phyloP scores from a whole-genome alignment of 2,888 invertebrate species.

The Mimachlamys varia region DNA sequence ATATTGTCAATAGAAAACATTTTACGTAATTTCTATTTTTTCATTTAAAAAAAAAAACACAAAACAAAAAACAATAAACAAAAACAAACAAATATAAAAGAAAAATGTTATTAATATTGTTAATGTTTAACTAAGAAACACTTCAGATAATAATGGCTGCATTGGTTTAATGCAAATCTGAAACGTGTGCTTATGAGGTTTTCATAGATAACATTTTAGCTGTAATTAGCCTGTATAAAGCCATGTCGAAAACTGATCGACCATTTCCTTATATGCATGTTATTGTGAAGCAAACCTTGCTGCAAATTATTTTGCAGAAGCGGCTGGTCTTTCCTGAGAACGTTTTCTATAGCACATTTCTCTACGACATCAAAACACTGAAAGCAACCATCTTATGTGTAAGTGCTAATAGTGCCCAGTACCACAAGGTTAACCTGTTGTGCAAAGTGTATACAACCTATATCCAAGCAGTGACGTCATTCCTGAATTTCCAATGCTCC shows the following conservation, averaged over 20 bases:
- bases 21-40: neutral
- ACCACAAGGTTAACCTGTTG: neutral
- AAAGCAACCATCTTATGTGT: neutral
- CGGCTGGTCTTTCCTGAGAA: neutral
- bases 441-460: neutral
- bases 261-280: neutral
- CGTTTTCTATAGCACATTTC: too few species aligned
- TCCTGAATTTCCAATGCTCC: constrained; percentile 23
- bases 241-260: neutral
- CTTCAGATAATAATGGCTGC: neutral
- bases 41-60: neutral
- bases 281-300: neutral
- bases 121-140: neutral
- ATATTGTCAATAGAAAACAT: too few species aligned
- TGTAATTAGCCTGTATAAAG: neutral
- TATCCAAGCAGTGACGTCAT: constrained; percentile 23
- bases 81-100: too few species aligned
- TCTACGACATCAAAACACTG: neutral
- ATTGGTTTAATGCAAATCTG: neutral
- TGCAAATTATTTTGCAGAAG: neutral
- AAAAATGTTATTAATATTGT: neutral
- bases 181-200: neutral
- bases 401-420: constrained; percentile 2
- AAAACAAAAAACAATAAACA: too few species aligned
- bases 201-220: neutral